Evolutionary conservation across 2,113 vertebrate genomes (phyloP).

Genomic region (Daphoenositta chrysoptera): DNA sequence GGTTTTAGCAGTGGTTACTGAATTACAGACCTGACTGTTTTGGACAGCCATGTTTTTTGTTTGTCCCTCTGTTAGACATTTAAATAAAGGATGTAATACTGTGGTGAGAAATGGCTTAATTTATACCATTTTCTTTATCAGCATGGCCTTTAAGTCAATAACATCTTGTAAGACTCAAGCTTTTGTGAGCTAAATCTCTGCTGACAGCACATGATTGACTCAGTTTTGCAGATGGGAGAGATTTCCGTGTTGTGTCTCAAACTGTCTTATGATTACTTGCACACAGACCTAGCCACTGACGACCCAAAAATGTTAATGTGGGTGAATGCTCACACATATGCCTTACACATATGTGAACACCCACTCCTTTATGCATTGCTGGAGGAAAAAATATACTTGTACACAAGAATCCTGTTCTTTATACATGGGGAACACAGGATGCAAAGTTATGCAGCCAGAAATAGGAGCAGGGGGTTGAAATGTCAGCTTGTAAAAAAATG

Average conservation of each 20-base stretch:
- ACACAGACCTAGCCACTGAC: neutral
- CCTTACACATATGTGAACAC: neutral
- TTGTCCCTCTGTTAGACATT: neutral
- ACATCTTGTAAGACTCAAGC: neutral
- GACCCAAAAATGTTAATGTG: neutral
- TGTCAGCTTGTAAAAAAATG: neutral
- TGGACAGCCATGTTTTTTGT: neutral
- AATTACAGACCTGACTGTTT: neutral
- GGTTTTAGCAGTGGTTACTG: neutral
- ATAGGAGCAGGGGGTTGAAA: neutral
- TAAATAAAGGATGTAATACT: neutral
- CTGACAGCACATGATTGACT: slow-evolving; percentile 30
- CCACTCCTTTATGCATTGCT: neutral
- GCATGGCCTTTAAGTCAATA: neutral
- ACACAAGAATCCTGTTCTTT: neutral
- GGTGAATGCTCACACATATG: neutral
- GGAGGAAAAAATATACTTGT: neutral
- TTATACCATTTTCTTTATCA: neutral
- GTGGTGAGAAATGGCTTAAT: neutral
- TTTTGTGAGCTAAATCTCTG: neutral
- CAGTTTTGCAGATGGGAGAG: neutral
- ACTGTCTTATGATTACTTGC: slow-evolving; percentile 28
- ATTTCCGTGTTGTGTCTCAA: slow-evolving; percentile 19
- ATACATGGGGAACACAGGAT: neutral
- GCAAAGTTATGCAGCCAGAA: neutral